Percentiles rank a stretch among this genome's conserved stretches.
Conservation (phyloP, 2,888 invertebrate species). For the Saturnia japonica region DNA sequence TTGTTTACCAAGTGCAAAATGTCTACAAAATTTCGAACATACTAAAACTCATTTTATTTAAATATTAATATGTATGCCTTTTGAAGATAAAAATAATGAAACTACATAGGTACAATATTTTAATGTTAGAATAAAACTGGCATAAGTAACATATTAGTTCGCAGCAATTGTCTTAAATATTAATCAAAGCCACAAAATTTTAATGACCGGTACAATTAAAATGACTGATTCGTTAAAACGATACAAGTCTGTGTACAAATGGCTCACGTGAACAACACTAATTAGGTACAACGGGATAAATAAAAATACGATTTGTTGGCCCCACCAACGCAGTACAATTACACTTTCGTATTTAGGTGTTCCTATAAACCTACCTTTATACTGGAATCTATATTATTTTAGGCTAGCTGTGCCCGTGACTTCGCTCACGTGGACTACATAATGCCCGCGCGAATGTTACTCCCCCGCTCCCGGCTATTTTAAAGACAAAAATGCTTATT, state of each 20-base stretch:
- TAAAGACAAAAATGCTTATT: too few relatives aligned
- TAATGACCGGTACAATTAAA: conserved; percentile 61
- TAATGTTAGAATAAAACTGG: conserved; percentile 17
- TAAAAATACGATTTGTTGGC: conserved; percentile 10
- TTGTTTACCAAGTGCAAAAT: too few relatives aligned
- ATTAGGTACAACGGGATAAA: conserved; percentile 51
- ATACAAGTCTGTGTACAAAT: conserved; percentile 51
- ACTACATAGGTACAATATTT: background rate
- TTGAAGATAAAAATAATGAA: background rate
- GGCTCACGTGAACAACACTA: conserved; percentile 53
- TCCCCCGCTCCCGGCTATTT: too few relatives aligned
- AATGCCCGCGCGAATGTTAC: too few relatives aligned
- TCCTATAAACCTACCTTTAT: too few relatives aligned
- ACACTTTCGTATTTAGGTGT: background rate
- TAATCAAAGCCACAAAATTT: conserved; percentile 53
- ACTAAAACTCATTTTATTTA: too few relatives aligned
- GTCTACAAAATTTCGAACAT: too few relatives aligned
- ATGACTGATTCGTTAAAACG: conserved; percentile 62
- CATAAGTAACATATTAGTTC: conserved; percentile 18
- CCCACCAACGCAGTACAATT: background rate
- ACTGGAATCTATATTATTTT: too few relatives aligned
- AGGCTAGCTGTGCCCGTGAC: too few relatives aligned
- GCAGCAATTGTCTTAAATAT: conserved; percentile 44
- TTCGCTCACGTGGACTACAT: too few relatives aligned
- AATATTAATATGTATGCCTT: background rate